These are phyloP conservation scores for Leptodactylus fuscus DNA, from an alignment of 2,113 vertebrate genomes.

Conservation along the genomic window DNA sequence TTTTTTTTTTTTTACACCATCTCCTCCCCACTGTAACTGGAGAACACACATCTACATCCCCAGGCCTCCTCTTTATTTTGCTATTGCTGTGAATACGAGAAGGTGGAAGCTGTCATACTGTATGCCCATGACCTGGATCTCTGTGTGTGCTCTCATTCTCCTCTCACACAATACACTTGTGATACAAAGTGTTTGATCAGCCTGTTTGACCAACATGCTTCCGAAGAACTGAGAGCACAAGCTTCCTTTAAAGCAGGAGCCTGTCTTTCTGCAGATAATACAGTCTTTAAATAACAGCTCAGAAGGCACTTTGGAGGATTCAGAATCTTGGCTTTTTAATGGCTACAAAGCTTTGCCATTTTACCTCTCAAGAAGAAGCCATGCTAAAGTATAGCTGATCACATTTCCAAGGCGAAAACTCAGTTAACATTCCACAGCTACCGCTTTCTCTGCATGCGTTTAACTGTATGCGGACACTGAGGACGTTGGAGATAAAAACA, in stretches of 20 bases:
- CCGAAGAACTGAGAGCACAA: slow-evolving; percentile 44
- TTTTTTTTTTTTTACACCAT: background rate
- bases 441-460: background rate
- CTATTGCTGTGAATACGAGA: slow-evolving; percentile 3
- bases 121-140: slow-evolving; percentile 38
- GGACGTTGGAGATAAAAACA: slow-evolving; percentile 14
- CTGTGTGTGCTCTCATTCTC: slow-evolving; percentile 44
- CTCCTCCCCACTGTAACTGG: background rate
- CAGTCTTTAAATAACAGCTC: slow-evolving; percentile 54
- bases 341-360: slow-evolving; percentile 50
- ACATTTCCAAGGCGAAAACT: slow-evolving; percentile 14
- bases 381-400: slow-evolving; percentile 5
- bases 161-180: slow-evolving; percentile 51
- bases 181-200: slow-evolving; percentile 52
- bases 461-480: background rate
- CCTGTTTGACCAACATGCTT: slow-evolving; percentile 54
- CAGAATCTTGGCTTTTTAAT: slow-evolving; percentile 45
- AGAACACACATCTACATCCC: slow-evolving; percentile 25
- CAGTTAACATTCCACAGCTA: background rate
- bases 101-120: slow-evolving; percentile 24
- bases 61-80: slow-evolving; percentile 28
- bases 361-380: slow-evolving; percentile 36
- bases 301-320: slow-evolving; percentile 47
- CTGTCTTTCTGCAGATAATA: slow-evolving; percentile 52
- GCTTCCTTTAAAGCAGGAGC: slow-evolving; percentile 44